Percentiles rank a stretch among this genome's conserved stretches.
phyloP scores from a whole-genome alignment of 2,888 invertebrate species.

The Cancer borealis region DNA sequence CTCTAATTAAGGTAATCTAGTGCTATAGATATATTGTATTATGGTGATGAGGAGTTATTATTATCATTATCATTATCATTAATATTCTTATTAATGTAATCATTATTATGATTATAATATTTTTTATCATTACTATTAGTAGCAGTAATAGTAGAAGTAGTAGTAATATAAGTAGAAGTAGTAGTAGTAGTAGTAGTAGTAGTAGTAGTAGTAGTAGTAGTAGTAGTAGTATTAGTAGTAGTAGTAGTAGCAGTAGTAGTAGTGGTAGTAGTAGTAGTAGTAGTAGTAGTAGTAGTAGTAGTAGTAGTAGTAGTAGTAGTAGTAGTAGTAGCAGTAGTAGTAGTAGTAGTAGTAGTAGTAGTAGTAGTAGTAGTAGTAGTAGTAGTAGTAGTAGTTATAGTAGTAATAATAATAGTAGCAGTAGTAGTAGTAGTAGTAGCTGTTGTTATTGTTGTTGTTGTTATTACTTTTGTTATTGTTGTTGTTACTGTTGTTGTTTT shows the following conservation, averaged over 20 bases:
- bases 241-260: background rate
- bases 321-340: background rate
- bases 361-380: background rate
- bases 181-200: slow-evolving; percentile 2
- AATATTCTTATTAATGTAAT: no score
- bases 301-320: slow-evolving; percentile 11
- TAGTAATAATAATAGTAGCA: background rate
- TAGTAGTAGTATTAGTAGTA: background rate
- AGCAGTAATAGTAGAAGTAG: no score
- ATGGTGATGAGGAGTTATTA: no score
- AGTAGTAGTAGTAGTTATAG: background rate
- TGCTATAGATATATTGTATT: no score
- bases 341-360: background rate
- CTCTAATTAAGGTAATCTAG: no score
- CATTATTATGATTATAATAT: no score
- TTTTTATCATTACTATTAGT: no score
- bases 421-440: background rate
- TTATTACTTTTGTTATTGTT: background rate
- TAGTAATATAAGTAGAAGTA: background rate
- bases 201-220: background rate
- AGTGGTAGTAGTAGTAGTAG: background rate
- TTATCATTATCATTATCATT: no score
- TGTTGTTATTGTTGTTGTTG: background rate
- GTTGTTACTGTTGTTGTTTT: no score
- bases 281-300: background rate